A percentile compares a stretch with the other conserved stretches of the same genome.
Evolutionary conservation across 2,797 vertebrate genomes (phyloP).

Genomic region (Sorex maritimensis): DNA sequence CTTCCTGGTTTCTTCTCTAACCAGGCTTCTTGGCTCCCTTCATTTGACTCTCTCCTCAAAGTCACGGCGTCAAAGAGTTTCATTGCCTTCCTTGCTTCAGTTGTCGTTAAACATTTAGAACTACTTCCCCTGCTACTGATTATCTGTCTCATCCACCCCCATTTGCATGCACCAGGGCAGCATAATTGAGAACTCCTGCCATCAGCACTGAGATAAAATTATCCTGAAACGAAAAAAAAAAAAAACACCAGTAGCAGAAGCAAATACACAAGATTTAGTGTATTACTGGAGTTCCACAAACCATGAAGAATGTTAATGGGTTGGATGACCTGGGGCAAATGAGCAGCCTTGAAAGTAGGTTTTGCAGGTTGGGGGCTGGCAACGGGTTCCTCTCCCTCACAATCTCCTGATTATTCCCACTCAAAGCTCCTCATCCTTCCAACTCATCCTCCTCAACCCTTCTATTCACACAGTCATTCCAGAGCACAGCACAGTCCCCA

Average conservation of each 20-base stretch:
- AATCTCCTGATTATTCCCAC: not conserved
- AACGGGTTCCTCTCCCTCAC: not conserved
- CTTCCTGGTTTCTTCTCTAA: too few relatives aligned
- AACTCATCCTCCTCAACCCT: too few relatives aligned
- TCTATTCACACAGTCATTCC: too few relatives aligned
- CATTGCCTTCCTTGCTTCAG: not conserved
- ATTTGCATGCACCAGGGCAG: not conserved
- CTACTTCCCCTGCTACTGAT: not conserved
- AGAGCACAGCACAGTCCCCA: too few relatives aligned
- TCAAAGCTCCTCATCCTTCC: not conserved
- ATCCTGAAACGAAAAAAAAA: not conserved
- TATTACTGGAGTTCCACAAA: not conserved
- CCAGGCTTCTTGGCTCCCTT: not conserved
- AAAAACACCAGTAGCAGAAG: not conserved
- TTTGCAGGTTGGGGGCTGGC: too few relatives aligned
- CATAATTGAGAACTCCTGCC: not conserved
- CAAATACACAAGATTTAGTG: not conserved
- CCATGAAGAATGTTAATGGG: not conserved
- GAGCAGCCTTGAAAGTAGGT: not conserved
- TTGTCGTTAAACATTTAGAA: not conserved
- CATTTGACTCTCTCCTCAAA: not conserved
- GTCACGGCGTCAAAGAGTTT: slow-evolving; percentile 1
- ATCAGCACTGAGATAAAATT: slow-evolving; percentile 10
- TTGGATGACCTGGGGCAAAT: not conserved
- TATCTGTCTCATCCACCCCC: not conserved